phyloP scores from a whole-genome alignment of 2,113 vertebrate genomes.

The Dasypus novemcinctus region DNA sequence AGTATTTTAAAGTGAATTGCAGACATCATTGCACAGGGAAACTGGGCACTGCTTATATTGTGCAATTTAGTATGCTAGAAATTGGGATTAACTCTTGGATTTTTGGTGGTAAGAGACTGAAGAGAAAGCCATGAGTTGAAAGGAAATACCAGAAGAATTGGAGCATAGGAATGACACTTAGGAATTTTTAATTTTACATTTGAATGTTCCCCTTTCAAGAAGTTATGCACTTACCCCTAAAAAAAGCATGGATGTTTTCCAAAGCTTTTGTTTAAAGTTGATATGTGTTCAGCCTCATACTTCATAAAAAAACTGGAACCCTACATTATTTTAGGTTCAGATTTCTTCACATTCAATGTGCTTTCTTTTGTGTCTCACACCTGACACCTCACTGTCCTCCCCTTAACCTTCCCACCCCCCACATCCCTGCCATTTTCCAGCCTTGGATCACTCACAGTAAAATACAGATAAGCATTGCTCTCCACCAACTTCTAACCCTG shows the following conservation, averaged over 20 bases:
- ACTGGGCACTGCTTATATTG: neutral
- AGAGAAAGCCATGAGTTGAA: neutral
- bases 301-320: neutral
- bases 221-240: neutral
- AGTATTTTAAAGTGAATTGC: neutral
- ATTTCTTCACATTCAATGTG: neutral
- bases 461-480: neutral
- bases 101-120: neutral
- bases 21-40: neutral
- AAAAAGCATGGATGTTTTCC: neutral
- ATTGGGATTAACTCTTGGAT: neutral
- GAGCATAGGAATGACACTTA: neutral
- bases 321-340: neutral
- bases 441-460: neutral
- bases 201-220: neutral
- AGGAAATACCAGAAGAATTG: neutral
- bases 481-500: neutral
- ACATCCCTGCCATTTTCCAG: neutral
- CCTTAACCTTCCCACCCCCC: neutral
- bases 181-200: constrained; percentile 14
- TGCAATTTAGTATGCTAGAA: neutral
- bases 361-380: neutral
- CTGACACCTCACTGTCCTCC: neutral
- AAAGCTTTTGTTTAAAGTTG: neutral
- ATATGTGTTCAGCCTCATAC: neutral